phyloP scores from a whole-genome alignment of 2,113 vertebrate genomes.

The Trematomus loennbergii region DNA sequence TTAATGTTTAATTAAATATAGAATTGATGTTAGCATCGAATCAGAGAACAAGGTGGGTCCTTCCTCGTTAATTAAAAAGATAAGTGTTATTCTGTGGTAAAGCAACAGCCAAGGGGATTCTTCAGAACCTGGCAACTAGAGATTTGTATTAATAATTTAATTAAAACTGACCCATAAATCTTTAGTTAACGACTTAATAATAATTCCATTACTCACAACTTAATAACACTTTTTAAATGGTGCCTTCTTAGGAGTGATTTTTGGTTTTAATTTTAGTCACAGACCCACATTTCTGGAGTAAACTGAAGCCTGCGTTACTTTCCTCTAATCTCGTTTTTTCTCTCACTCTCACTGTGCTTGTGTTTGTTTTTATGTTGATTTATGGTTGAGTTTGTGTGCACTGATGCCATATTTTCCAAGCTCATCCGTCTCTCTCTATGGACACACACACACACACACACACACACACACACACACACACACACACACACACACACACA shows the following conservation, averaged over 20 bases:
- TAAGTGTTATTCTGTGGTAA: background rate
- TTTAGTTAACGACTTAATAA: background rate
- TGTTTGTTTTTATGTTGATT: slow-evolving; percentile 21
- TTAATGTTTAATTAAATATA: background rate
- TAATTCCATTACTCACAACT: background rate
- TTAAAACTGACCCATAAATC: background rate
- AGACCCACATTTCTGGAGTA: background rate
- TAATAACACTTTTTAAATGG: background rate
- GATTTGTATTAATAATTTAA: background rate
- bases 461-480: background rate
- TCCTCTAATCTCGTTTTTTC: background rate
- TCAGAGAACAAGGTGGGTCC: background rate
- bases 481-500: slow-evolving; percentile 1
- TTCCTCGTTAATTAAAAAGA: background rate
- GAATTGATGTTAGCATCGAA: background rate
- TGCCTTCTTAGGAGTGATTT: background rate
- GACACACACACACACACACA: slow-evolving; percentile 3
- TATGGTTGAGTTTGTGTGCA: background rate
- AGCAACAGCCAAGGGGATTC: no score
- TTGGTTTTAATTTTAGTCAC: background rate
- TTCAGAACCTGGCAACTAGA: background rate
- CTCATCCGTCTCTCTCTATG: background rate
- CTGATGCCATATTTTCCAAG: slow-evolving; percentile 5
- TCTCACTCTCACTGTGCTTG: background rate
- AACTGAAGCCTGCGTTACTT: background rate